Evolutionary conservation across 2,113 vertebrate genomes (phyloP), one percentile per base, ranked within the genome.

Genomic region (Sturnira hondurensis): DNA sequence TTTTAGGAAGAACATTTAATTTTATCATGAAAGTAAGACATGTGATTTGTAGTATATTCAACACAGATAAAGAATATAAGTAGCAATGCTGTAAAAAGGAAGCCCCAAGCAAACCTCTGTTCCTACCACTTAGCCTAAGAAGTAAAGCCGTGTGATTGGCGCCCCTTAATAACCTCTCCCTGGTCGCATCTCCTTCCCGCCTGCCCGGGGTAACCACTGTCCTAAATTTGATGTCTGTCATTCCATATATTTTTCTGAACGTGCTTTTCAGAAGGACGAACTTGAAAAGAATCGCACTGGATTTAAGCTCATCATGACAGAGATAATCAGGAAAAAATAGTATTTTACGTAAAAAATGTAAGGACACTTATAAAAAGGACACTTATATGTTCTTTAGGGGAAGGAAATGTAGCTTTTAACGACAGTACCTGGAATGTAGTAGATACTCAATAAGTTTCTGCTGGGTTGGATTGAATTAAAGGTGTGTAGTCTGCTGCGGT

Each of bases 371-470:
- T n/a, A 50, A 71, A 71, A 86, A 84, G 50, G 63, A 45, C 16
- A 43, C 82, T 94, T 87, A 54, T 54, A 38, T 85, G n/a, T 36
- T 82, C n/a, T 70, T 92, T 38, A 65, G 50, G 16, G 58, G 61
- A 54, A 65, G 58, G 58, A 67, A 82, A 19, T 71, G 8, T 71
- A 31, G 19, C 19, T 87, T 92, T 81, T 74, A 90, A 58, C 31
- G 61, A 1, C 15, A 58, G 38, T 80, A 4, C 58, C 43, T 68
- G 10, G 50, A 96, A 92, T 47, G 2, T 78, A 81, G 67, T 95
- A 94, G 88, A 5, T 94, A 43, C 58, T 95, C 41, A 74, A 5
- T 93, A 84, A 68, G 26, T 82, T 94, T 94, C 61, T 89, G 85
- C 19, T 33, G n/a, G 74, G 50, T 88, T 77, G 91, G 84, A 88